These are phyloP conservation scores for Hippoglossus hippoglossus DNA, from an alignment of 2,797 vertebrate genomes.

Conservation along the genomic window DNA sequence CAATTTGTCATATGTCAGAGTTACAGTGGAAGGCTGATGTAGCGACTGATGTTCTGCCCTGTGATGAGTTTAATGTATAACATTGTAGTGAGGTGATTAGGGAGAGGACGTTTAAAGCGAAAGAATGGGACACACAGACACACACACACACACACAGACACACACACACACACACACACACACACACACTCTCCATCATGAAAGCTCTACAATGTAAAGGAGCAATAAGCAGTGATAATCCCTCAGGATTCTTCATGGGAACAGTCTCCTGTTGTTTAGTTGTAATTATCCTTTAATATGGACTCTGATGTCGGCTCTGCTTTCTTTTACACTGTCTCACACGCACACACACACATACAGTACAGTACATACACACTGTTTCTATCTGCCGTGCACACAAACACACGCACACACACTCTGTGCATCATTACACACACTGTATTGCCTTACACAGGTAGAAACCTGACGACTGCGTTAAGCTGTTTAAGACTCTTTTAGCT, in stretches of 20 bases:
- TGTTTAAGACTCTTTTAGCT: constrained; percentile 87
- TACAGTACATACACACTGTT: constrained; percentile 27
- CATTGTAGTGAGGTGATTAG: not conserved
- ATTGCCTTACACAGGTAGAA: constrained; percentile 86
- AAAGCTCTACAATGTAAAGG: constrained; percentile 61
- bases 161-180: constrained; percentile 24
- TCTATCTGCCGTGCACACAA: constrained; percentile 23
- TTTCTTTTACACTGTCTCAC: constrained; percentile 39
- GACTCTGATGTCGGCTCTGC: constrained; percentile 74
- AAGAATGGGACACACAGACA: not conserved
- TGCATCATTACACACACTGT: constrained; percentile 87
- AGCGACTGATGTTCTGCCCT: not conserved
- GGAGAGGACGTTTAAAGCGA: not conserved
- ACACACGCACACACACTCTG: constrained; percentile 46
- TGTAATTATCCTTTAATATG: constrained; percentile 80
- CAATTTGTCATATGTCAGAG: too few relatives aligned
- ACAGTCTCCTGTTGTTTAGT: constrained; percentile 74
- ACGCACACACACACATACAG: constrained; percentile 21
- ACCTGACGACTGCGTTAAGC: constrained; percentile 86
- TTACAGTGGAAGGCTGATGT: too few relatives aligned
- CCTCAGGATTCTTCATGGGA: constrained; percentile 61
- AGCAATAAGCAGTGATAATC: constrained; percentile 73
- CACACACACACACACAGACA: constrained; percentile 15
- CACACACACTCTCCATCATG: constrained; percentile 15
- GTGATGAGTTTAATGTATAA: not conserved